These are phyloP conservation scores for Diadumene lineata DNA, from an alignment of 92 coral and sea anemone genomes.

Conservation along the genomic window DNA sequence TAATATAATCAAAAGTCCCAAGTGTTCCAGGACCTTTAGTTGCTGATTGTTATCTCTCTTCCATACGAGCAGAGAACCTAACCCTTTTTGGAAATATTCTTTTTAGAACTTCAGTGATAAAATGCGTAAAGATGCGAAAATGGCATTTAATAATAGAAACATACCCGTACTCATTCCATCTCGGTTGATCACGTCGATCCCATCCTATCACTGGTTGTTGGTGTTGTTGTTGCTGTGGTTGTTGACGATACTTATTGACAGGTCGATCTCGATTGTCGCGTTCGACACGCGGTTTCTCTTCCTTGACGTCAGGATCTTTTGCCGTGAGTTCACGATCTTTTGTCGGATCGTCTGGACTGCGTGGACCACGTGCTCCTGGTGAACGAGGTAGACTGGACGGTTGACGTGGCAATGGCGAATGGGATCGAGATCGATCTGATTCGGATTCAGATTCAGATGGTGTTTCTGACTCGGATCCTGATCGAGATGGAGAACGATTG, in stretches of 20 bases:
- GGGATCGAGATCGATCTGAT: constrained; percentile 36
- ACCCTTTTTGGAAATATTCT: too few relatives aligned
- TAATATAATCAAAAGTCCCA: too few relatives aligned
- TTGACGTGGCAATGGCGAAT: constrained; percentile 31
- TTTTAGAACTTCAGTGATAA: too few relatives aligned
- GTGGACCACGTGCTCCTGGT: constrained; percentile 27
- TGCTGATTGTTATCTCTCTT: too few relatives aligned
- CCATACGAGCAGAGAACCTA: too few relatives aligned
- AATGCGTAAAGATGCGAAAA: too few relatives aligned
- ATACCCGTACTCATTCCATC: constrained; percentile 55
- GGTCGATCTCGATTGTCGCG: constrained; percentile 56
- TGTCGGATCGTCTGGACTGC: constrained; percentile 43
- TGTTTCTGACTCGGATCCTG: constrained; percentile 44
- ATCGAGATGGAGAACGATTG: constrained; percentile 30
- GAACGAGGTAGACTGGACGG: constrained; percentile 29
- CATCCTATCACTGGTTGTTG: constrained; percentile 49
- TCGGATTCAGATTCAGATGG: constrained; percentile 69
- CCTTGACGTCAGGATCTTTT: constrained; percentile 32
- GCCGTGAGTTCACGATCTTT: constrained; percentile 44
- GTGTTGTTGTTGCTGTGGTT: too few relatives aligned
- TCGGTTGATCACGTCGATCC: constrained; percentile 22
- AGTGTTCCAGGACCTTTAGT: too few relatives aligned
- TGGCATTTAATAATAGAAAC: too few relatives aligned
- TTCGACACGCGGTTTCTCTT: constrained; percentile 55
- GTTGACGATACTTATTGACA: constrained; percentile 51